Percentiles rank a stretch among this genome's conserved stretches.
Evolutionary conservation across 2,113 vertebrate genomes (phyloP).

Genomic region (Glaucidium brasilianum): DNA sequence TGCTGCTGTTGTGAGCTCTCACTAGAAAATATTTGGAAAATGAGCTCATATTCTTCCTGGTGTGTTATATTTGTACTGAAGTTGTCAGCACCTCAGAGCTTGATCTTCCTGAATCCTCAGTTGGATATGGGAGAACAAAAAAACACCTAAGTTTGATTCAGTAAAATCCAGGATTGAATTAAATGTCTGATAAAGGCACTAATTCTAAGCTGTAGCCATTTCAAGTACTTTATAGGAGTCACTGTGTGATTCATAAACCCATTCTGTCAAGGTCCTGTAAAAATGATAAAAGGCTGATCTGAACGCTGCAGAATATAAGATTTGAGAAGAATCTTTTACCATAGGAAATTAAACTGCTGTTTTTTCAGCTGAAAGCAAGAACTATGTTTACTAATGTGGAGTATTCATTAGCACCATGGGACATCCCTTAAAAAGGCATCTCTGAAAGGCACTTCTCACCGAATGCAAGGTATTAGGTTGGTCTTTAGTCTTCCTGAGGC

Average conservation of each 20-base stretch:
- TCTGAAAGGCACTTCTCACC: not conserved
- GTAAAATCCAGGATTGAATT: not conserved
- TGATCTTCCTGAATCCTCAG: not conserved
- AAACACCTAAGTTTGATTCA: not conserved
- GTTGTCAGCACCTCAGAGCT: not conserved
- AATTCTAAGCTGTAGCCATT: not conserved
- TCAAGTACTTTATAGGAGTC: not conserved
- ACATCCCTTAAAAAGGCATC: not conserved
- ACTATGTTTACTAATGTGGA: not conserved
- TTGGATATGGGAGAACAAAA: not conserved
- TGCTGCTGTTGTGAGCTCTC: not conserved
- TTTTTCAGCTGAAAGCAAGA: not conserved
- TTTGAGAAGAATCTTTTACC: not conserved
- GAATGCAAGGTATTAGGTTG: not conserved
- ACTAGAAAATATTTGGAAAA: not conserved
- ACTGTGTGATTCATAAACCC: not conserved
- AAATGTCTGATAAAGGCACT: not conserved
- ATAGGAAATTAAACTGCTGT: not conserved
- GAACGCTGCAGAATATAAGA: not conserved
- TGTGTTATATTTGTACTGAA: not conserved
- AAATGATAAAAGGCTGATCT: not conserved
- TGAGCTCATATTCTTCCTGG: not conserved
- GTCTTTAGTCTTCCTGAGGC: not conserved
- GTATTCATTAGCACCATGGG: not conserved
- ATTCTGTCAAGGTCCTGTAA: not conserved